A percentile compares a stretch with the other conserved stretches of the same genome.
These are phyloP conservation scores for Laupala kohalensis DNA, from an alignment of 1,140 invertebrate species.

Conservation along the genomic window DNA sequence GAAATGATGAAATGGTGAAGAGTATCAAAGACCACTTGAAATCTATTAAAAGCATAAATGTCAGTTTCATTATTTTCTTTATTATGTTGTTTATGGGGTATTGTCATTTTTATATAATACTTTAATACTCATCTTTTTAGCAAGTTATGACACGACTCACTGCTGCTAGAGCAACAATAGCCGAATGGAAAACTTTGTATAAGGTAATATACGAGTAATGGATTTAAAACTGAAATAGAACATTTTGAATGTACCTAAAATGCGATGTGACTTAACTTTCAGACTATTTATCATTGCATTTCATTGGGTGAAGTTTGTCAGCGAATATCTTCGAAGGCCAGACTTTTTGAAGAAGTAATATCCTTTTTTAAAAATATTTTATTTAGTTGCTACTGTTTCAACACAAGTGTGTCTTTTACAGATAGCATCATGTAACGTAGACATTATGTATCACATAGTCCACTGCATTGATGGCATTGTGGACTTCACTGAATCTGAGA, in stretches of 20 bases:
- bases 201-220: background rate
- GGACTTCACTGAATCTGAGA: conserved; percentile 51
- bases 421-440: background rate
- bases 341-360: background rate
- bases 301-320: background rate
- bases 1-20: conserved; percentile 40
- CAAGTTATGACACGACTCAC: background rate
- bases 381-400: background rate
- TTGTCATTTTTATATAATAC: background rate
- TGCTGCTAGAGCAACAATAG: background rate
- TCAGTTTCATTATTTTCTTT: conserved; percentile 20
- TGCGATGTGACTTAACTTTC: background rate
- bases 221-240: background rate
- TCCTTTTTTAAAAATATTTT: background rate
- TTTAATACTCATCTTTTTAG: background rate
- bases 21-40: conserved; percentile 42
- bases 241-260: background rate
- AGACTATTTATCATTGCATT: background rate
- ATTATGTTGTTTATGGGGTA: background rate
- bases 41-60: conserved; percentile 39
- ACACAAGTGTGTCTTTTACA: background rate
- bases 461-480: conserved; percentile 39
- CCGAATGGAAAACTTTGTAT: background rate
- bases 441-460: background rate
- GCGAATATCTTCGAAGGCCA: background rate